These are phyloP conservation scores for Mesoligia furuncula DNA, from an alignment of 2,888 invertebrate species.

Conservation along the genomic window DNA sequence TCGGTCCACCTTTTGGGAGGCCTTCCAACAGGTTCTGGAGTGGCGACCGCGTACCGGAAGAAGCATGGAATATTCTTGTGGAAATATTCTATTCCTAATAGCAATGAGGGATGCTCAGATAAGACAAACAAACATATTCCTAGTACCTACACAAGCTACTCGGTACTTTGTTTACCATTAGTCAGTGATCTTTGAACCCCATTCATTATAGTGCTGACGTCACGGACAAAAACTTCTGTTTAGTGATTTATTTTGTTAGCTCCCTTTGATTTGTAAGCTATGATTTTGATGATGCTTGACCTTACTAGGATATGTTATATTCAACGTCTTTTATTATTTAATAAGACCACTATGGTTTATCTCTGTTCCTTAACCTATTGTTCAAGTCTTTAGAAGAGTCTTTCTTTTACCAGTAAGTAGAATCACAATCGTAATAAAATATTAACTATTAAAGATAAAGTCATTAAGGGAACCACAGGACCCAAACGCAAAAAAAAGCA, in stretches of 20 bases:
- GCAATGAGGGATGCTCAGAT: background rate
- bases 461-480: too few species aligned
- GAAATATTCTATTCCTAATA: background rate
- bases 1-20: too few species aligned
- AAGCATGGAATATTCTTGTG: too few species aligned
- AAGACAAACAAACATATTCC: constrained; percentile 7
- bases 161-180: constrained; percentile 20
- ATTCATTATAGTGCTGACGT: constrained; percentile 18
- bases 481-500: too few species aligned
- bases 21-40: too few species aligned
- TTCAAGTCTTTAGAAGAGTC: background rate
- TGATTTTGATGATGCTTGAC: constrained; percentile 8
- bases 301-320: too few species aligned
- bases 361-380: background rate
- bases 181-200: constrained; percentile 31
- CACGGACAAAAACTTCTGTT: constrained; percentile 19
- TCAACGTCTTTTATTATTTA: background rate
- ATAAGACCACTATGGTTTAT: background rate
- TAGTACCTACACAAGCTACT: background rate
- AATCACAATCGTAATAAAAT: too few species aligned
- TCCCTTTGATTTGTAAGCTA: constrained; percentile 24
- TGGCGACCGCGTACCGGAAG: too few species aligned
- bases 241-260: constrained; percentile 40
- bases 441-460: too few species aligned
- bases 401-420: too few species aligned